Evolutionary conservation across 2,797 vertebrate species (phyloP).

Genomic region (Sandelia bainsii): DNA sequence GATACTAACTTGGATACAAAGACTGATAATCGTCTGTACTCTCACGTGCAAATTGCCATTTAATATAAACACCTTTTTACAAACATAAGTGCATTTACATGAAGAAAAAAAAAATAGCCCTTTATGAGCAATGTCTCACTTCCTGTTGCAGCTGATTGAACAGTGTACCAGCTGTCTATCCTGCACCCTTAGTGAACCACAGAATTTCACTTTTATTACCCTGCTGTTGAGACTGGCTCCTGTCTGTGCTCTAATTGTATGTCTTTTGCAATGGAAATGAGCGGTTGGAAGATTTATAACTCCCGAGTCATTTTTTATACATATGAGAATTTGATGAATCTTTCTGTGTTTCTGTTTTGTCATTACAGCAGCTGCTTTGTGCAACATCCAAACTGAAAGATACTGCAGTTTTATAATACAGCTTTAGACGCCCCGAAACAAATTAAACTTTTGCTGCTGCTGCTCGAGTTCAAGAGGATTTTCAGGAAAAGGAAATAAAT

Average conservation of each 20-base stretch:
- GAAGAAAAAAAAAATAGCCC: slow-evolving; percentile 6
- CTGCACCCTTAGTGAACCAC: not conserved
- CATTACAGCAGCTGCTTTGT: slow-evolving; percentile 2
- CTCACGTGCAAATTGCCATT: slow-evolving; percentile 8
- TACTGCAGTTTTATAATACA: not conserved
- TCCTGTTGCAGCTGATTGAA: not conserved
- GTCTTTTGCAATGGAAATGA: too few species aligned
- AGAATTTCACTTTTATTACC: not conserved
- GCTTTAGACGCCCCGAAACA: not conserved
- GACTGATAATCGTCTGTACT: not conserved
- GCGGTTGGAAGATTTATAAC: too few species aligned
- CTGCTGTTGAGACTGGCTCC: not conserved
- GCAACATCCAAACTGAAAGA: not conserved
- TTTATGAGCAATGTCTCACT: not conserved
- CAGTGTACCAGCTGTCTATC: not conserved
- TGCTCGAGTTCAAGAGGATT: not conserved
- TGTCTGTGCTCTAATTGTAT: not conserved
- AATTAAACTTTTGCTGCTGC: not conserved
- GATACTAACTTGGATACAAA: not conserved
- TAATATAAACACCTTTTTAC: not conserved
- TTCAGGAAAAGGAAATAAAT: not conserved
- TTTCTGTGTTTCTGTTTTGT: not conserved
- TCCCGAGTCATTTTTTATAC: too few species aligned
- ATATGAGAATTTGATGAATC: not conserved
- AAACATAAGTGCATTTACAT: not conserved